Base-by-base conservation (phyloP, 1,140 invertebrate genomes). In the fruit fly (Drosophila melanogaster) region DNA sequence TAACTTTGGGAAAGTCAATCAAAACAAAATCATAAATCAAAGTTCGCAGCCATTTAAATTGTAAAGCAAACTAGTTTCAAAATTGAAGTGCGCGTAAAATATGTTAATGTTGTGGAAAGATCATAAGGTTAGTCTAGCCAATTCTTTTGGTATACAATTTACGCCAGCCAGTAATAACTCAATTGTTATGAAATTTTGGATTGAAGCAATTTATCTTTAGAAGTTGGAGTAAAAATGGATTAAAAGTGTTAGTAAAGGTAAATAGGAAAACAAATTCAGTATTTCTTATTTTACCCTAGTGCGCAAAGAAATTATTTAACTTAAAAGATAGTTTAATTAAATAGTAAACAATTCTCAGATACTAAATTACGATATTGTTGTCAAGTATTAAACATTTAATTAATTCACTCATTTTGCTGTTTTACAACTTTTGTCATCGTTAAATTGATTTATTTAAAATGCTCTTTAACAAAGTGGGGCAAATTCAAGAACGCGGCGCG, bases 1-100 rank as follows among this genome's bases (percentile, higher is more conserved):
- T 12, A 19, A 3, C 33, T 59, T 41, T n/a, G 17, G 54, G 59
- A 61, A 61, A 61, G 59, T 61, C 59, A 59, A 61, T 61, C 59
- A 41, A 41, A 33, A 33, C n/a, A n/a, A n/a, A 5, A 37, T 59
- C 37, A 61, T 58, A 59, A 61, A 61, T 61, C 59, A 61, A 40
- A 26, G 15, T 30, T 11, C 22, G 37, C 17, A 15, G 53, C 6
- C 15, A 17, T 38, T 57, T 40, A 58, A 15, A 26, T n/a, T 3
- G 11, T 15, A 59, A 22, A 14, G 19, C 3, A 7, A 60, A 40
- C 22, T 26, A 61, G 22, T 17, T 54, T 55, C 12, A 11, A 19
- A 6, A 1, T 3, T 11, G 5, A 46, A 19, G 37, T 56, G 49
- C 10, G 55, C 51, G 22, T 38, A 60, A 24, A 30, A 2, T 40